These are phyloP conservation scores for Oreochromis tanganicae DNA, from an alignment of 2,113 vertebrate genomes.

Conservation along the genomic window DNA sequence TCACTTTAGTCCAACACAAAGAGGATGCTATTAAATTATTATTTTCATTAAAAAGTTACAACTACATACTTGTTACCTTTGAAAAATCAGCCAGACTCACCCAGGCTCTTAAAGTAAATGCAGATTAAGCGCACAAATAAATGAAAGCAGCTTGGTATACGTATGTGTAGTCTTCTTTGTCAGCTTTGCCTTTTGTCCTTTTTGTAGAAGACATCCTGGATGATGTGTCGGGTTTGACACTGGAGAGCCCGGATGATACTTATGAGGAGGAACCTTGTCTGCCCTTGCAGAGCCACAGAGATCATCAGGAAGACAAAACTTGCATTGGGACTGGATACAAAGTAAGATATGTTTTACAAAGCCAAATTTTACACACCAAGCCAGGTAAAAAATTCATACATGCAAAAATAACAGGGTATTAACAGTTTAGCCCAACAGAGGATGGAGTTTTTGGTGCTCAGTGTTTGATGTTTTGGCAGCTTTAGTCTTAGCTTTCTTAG, in stretches of 20 bases:
- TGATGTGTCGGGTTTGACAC: conserved; percentile 60
- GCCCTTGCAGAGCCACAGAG: conserved; percentile 17
- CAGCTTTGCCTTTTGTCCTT: neutral
- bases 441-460: neutral
- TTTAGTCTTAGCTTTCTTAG: neutral
- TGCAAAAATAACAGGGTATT: neutral
- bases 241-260: conserved; percentile 48
- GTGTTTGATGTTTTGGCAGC: neutral
- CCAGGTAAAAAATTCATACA: neutral
- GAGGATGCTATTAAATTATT: neutral
- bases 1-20: neutral
- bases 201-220: conserved; percentile 75
- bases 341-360: conserved; percentile 38
- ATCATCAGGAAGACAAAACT: conserved; percentile 39
- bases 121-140: neutral
- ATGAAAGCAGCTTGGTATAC: neutral
- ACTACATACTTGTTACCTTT: neutral
- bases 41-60: neutral
- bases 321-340: conserved; percentile 36
- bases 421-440: neutral
- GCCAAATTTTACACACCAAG: neutral
- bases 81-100: neutral
- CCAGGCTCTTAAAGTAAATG: neutral
- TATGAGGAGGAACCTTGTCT: conserved; percentile 31
- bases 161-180: too few relatives aligned